phyloP scores from a whole-genome alignment of 2,113 vertebrate species.

The Plecotus auritus region DNA sequence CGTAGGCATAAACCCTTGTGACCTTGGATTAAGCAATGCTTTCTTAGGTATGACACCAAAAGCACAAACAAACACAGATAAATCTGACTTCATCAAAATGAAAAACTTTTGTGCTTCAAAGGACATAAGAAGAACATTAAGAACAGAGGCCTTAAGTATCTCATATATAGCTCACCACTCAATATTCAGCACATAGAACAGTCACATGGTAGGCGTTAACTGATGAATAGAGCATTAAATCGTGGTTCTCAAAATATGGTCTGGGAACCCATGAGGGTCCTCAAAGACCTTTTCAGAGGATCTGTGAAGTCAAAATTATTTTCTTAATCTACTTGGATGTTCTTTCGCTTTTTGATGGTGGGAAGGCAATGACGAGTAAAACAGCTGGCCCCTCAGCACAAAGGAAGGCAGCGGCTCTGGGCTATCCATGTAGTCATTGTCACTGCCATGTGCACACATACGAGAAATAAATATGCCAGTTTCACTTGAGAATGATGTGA shows the following conservation, averaged over 20 bases:
- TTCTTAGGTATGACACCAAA: neutral
- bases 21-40: neutral
- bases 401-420: neutral
- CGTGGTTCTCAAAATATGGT: neutral
- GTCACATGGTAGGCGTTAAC: neutral
- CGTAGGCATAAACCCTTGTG: neutral
- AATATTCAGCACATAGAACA: neutral
- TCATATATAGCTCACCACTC: neutral
- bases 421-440: neutral
- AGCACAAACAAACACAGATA: neutral
- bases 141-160: neutral
- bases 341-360: neutral
- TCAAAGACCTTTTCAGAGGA: neutral
- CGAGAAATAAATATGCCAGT: neutral
- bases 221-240: neutral
- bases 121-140: neutral
- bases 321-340: neutral
- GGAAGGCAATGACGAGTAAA: neutral
- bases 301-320: neutral
- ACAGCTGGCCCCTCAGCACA: neutral
- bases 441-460: accelerated
- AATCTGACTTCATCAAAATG: neutral
- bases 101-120: neutral
- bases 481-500: neutral
- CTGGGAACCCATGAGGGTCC: neutral